Base-by-base conservation (phyloP, 53 echinoderm and acorn worm species). In the Stichopus horrens region DNA sequence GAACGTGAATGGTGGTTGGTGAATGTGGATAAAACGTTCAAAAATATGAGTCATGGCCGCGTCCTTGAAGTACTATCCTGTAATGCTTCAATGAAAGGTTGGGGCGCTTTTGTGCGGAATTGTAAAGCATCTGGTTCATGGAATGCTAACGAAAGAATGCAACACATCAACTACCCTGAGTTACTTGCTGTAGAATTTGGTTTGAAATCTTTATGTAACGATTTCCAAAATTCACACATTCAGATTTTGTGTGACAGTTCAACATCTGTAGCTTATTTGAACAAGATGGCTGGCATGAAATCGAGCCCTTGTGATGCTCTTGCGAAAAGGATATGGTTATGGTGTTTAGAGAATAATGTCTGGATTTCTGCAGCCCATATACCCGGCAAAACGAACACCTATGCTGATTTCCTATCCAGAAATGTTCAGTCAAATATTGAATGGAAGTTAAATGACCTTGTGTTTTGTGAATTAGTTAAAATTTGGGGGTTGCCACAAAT, bases 11-110 rank as follows among this genome's bases (percentile, higher is more conserved):
- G 92, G 92, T 92, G 92, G 90, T 20, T 74, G 9, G 65, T 9
- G 52, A 92, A 88, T 81, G 58, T 90, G n/a, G 77, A 89, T 22
- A 22, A 13, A 9, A 75, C 53, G 14, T 86, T 2, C 8, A 87
- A 63, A 71, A 21, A 21, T 53, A 88, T 92, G 13, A 66, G 20
- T 63, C 59, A 84, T 55, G 67, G 66, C 13, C 21, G n/a, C n/a
- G n/a, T n/a, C n/a, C n/a, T n/a, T n/a, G n/a, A n/a, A 73, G 4
- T 90, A 8, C 1, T 87, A 68, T 52, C 63, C n/a, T 6, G 79
- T 23, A 90, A 90, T 88, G 93, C 93, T n/a, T 90, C 88, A 22
- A 88, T 68, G 8, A 18, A 52, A 77, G 93, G 90, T 7, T 93
- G 90, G 93, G 92, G 92, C 18, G 90, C 83, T 16, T 54, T 22